Evolutionary conservation across 2,888 invertebrate genomes (phyloP), one percentile per base, ranked within the genome.

Genomic region (Pachydiplax longipennis): DNA sequence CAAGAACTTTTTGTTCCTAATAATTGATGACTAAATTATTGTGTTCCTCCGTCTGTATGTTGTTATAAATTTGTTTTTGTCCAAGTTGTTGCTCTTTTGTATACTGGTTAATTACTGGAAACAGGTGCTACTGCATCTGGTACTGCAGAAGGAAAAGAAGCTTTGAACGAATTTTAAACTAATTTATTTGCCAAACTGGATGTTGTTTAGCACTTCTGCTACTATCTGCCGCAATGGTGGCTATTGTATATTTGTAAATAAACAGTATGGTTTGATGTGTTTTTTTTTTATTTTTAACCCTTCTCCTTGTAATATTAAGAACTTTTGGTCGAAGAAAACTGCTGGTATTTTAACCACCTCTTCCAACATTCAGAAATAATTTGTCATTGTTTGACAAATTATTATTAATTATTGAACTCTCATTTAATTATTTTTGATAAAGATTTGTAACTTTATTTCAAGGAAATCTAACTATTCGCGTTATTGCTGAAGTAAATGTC

Each of bases 221-320:
- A 40, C n/a, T 87, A 61, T 87, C 37, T 31, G n/a, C 37, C 25
- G 13, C 4, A 87, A 22, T 61, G 61, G 61, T 87, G 35, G 61
- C n/a, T 22, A 65, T 65, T 87, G 87, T 87, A 87, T n/a, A 87
- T 87, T 87, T 87, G 87, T 87, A 65, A 87, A 87, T 87, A 61
- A 87, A 73, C 15, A 13, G 1, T 73, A 31, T 73, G 73, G 31
- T 73, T 73, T 73, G 15, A 73, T 31, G 12, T 18, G 8, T 53
- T 2, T 53, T 0, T 53, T n/a, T 18, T 18, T 53, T 53, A 53
- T 53, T 53, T 5, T 18, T 53, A 53, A 53, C 0, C 53, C 53
- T 18, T 3, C 8, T 10, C 4, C 4, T 44, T 10, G 10, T 8
- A 10, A n/a, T n/a, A n/a, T n/a, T n/a, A 44, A 44, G 44, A 44